A percentile compares a stretch with the other conserved stretches of the same genome.
Evolutionary conservation across 2,797 vertebrate genomes (phyloP).

Genomic region (Acestrorhynchus altus): DNA sequence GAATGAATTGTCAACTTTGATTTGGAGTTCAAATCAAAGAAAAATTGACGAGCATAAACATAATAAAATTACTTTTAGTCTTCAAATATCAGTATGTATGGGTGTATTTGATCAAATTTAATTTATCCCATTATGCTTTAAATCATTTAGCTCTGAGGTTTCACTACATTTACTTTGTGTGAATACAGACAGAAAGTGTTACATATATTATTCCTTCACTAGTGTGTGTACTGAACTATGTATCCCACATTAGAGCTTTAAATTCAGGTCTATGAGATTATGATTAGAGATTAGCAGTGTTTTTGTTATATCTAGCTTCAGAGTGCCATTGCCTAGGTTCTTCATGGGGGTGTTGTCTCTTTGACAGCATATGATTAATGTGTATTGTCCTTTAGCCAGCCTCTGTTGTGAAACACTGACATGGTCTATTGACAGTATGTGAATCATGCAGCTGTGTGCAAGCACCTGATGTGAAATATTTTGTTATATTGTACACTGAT

Average conservation of each 20-base stretch:
- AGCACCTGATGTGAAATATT: constrained; percentile 35
- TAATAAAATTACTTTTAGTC: neutral
- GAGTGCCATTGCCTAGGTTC: constrained; percentile 31
- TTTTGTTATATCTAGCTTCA: constrained; percentile 23
- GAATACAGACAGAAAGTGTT: neutral
- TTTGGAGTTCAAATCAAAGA: no score
- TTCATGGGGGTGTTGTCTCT: constrained; percentile 68
- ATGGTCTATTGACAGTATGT: constrained; percentile 73
- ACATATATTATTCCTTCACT: neutral
- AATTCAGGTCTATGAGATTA: constrained; percentile 9
- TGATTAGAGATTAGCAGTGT: constrained; percentile 42
- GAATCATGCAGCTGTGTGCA: constrained; percentile 67
- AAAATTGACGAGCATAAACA: neutral
- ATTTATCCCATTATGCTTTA: no score
- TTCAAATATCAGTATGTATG: neutral
- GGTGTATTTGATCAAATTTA: neutral
- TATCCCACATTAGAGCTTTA: neutral
- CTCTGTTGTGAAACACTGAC: constrained; percentile 68
- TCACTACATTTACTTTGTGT: neutral
- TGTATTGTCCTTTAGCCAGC: constrained; percentile 58
- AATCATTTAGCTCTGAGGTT: neutral
- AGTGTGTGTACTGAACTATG: neutral
- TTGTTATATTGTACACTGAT: neutral
- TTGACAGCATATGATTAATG: constrained; percentile 69
- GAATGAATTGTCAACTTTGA: neutral